Evolutionary conservation across 1,140 invertebrate species (phyloP), one percentile per base, ranked within the genome.

Genomic region (Chymomyza costata): DNA sequence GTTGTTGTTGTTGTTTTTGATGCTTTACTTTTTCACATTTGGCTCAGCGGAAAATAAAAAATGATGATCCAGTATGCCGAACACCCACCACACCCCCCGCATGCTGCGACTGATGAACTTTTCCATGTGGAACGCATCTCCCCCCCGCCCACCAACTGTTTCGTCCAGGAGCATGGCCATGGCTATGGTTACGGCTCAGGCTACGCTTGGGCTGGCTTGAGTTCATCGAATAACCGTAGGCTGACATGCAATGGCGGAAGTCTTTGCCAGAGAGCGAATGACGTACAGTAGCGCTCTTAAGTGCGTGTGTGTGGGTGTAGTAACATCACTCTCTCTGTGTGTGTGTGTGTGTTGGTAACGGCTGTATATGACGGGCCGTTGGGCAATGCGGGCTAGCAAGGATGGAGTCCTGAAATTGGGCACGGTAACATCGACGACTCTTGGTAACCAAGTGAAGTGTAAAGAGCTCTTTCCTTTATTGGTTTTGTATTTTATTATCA

Each of bases 381-480:
- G 21, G 21, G 21, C 21, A 25, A 25, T 8, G 8, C 3, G 8
- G 21, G 21, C 21, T 5, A 25, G 21, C 8, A 25, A 25, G 21
- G 21, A 25, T 8, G n/a, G n/a, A n/a, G n/a, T n/a, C n/a, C n/a
- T n/a, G n/a, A n/a, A n/a, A n/a, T n/a, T n/a, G n/a, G n/a, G n/a
- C 3, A 25, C 21, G 21, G 8, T 8, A 8, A 40, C 37, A 40
- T 13, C 49, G 50, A 65, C 71, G 71, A 78, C 46, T 78, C 59
- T 73, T 71, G 67, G 71, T 69, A 65, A 83, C 76, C 81, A 66
- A 83, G 81, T 81, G 81, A 81, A 83, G 81, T 83, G 82, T 83
- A 81, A 83, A 83, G 70, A 73, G 81, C 81, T 82, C 70, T 83
- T 83, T 83, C 81, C 81, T 73, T 83, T 81, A 83, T 83, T 81